Conservation (phyloP, 1,140 invertebrate species). For the Trinorchestia longiramus region DNA sequence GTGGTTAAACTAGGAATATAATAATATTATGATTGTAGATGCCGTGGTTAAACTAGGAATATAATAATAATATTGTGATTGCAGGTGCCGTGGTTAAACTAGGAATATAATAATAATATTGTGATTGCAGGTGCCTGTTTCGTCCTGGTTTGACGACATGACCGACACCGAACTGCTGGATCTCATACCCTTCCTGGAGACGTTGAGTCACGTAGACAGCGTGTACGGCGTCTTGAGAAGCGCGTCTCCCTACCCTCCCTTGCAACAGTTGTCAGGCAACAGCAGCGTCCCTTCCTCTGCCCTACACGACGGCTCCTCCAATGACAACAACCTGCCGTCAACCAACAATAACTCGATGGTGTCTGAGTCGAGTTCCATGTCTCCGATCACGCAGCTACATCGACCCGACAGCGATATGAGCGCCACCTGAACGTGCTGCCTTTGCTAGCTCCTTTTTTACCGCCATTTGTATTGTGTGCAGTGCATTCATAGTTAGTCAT, state of each 20-base stretch:
- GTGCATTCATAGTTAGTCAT: conserved; percentile 36
- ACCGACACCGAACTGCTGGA: conserved; percentile 94
- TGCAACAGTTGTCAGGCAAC: conserved; percentile 48
- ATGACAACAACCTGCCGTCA: background rate
- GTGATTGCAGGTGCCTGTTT: conserved; percentile 87
- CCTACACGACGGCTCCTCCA: background rate
- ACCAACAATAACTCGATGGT: conserved; percentile 42
- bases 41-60: no score
- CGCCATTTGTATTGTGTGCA: conserved; percentile 52
- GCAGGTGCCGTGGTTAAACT: background rate
- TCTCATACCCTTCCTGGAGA: conserved; percentile 95
- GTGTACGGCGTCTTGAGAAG: conserved; percentile 92
- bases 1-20: no score
- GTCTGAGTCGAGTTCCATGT: background rate
- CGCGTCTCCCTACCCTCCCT: conserved; percentile 66
- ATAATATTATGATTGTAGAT: no score
- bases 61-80: background rate
- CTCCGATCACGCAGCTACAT: conserved; percentile 14
- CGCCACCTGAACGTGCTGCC: conserved; percentile 50
- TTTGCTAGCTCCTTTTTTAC: conserved; percentile 54
- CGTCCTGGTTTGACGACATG: conserved; percentile 98
- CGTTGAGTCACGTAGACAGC: conserved; percentile 92
- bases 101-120: background rate
- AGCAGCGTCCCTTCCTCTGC: background rate
- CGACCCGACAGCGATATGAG: conserved; percentile 39